Evolutionary conservation across 2,888 invertebrate species (phyloP), one percentile per base, ranked within the genome.

Genomic region (Argyresthia goedartella): DNA sequence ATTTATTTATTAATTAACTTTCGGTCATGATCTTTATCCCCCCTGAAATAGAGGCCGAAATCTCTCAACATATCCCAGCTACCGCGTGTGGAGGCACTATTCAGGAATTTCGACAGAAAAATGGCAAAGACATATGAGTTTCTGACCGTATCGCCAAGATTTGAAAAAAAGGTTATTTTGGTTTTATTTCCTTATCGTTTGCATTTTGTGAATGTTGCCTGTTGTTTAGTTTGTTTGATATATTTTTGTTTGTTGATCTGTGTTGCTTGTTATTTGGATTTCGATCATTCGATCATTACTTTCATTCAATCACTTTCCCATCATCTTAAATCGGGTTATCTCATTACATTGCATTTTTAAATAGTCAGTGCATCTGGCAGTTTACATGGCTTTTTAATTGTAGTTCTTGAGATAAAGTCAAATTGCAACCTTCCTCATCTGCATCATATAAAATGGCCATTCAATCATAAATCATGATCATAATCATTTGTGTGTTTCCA

Each of bases 61-160:
- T 87, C 87, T 59, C 79, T 88, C 64, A 88, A 86, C 72, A 62
- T 88, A 53, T 79, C 81, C 8, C 87, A 87, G 71, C 73, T 87
- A 65, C 79, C 82, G 25, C 73, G 81, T 9, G 81, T 85, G 50
- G 81, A 81, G 56, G 86, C 84, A 1, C 60, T 85, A 46, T 86
- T 86, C 68, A 66, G 78, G 48, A 66, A 84, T 57, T 84, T 86
- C 62, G 85, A 86, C 63, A 76, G 71, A 1, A 75, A 66, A 15
- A 76, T 85, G 68, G 71, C 67, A 60, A 72, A 77, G 36, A 85
- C 85, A 0, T 80, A 74, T 66, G 84, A 85, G 59, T 76, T 85
- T 54, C 66, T 85, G 60, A 67, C 79, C 3, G 76, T 85, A 54
- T 84, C 85, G 57, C 86, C 85, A 56, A 65, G 79, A 53, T 67